A percentile compares a stretch with the other conserved stretches of the same genome.
These are phyloP conservation scores for Passer montanus DNA, from an alignment of 2,113 vertebrate genomes.

Conservation along the genomic window DNA sequence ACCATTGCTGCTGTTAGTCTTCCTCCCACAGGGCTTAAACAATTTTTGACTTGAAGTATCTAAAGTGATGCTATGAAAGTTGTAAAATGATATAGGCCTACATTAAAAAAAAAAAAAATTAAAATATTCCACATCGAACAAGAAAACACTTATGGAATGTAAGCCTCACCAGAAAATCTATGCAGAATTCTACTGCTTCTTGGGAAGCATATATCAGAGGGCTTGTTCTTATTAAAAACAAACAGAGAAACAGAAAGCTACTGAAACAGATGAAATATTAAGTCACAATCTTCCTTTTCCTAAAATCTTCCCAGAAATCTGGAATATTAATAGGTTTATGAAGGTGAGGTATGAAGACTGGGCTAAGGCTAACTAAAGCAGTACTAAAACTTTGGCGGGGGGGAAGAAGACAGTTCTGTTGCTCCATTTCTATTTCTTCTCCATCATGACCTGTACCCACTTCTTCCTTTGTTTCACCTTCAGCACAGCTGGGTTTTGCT, in stretches of 20 bases:
- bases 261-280: neutral
- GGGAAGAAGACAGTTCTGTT: neutral
- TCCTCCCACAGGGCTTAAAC: neutral
- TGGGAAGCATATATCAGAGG: neutral
- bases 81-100: neutral
- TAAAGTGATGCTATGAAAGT: neutral
- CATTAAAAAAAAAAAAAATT: neutral
- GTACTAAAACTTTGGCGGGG: rapidly evolving
- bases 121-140: neutral
- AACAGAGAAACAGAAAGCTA: neutral
- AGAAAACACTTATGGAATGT: neutral
- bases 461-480: neutral
- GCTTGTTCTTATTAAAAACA: neutral
- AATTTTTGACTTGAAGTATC: slow-evolving; percentile 6
- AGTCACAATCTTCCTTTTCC: neutral
- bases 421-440: neutral
- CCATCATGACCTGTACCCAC: neutral
- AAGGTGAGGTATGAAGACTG: neutral
- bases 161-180: neutral
- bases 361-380: neutral
- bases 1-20: neutral
- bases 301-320: neutral
- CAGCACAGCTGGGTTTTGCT: neutral
- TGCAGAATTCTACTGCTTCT: neutral
- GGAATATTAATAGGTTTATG: neutral